Conservation (phyloP, 2,113 vertebrate species). For the Myodes glareolus region DNA sequence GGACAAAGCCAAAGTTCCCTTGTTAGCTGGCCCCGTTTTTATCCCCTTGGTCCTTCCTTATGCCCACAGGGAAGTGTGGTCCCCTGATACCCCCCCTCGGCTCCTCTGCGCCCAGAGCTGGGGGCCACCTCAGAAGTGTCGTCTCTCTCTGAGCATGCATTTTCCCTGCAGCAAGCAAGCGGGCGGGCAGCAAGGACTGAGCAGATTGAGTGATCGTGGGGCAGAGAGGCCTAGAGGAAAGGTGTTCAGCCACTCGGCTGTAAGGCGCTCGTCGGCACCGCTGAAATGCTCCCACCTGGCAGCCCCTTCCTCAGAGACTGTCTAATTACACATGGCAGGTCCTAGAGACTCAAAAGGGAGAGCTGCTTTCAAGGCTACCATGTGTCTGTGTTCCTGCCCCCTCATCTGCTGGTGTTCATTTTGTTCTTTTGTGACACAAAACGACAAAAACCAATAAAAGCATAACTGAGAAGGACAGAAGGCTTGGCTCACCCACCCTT, state of each 20-base stretch:
- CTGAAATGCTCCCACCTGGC: slow-evolving; percentile 75
- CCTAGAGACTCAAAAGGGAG: slow-evolving; percentile 81
- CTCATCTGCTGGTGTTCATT: slow-evolving; percentile 83
- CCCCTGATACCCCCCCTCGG: slow-evolving; percentile 79
- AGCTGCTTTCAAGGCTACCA: slow-evolving; percentile 80
- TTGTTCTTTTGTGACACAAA: slow-evolving; percentile 83
- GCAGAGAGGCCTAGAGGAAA: slow-evolving; percentile 84
- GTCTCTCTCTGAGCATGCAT: slow-evolving; percentile 79
- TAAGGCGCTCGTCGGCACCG: slow-evolving; percentile 80
- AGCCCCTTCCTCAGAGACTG: slow-evolving; percentile 81
- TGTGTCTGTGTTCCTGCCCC: slow-evolving; percentile 80
- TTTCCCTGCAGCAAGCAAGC: slow-evolving; percentile 83
- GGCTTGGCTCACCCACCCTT: slow-evolving; percentile 53
- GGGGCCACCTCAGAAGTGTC: slow-evolving; percentile 83
- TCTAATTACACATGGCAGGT: slow-evolving; percentile 73
- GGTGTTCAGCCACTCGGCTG: slow-evolving; percentile 73
- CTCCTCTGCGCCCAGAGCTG: slow-evolving; percentile 80
- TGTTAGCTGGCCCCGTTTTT: slow-evolving; percentile 81
- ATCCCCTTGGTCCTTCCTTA: slow-evolving; percentile 79
- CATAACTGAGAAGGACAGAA: slow-evolving; percentile 69
- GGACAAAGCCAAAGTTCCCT: slow-evolving; percentile 85
- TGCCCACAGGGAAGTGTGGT: slow-evolving; percentile 84
- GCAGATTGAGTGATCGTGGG: slow-evolving; percentile 83
- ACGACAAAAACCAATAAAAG: slow-evolving; percentile 86
- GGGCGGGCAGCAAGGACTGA: slow-evolving; percentile 85